Percentiles rank a stretch among this genome's conserved stretches.
phyloP scores from a whole-genome alignment of 2,113 vertebrate genomes.

The Amphiprion ocellaris region DNA sequence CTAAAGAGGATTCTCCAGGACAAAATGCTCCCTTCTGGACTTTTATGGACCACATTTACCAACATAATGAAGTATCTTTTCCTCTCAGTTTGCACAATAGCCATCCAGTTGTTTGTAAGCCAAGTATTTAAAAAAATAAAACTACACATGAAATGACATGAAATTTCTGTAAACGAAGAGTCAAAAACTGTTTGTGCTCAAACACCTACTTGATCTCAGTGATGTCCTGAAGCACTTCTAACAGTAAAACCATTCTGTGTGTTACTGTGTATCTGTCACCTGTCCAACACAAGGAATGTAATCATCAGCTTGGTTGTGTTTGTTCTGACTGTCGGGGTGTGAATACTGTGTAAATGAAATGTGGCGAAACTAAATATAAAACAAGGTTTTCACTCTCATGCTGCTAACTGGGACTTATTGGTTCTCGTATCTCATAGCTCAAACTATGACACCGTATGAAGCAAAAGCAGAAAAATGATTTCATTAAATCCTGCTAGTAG shows the following conservation, averaged over 20 bases:
- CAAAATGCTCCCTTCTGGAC: slow-evolving; percentile 4
- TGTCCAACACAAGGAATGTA: neutral
- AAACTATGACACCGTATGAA: neutral
- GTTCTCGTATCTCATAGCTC: slow-evolving; percentile 1
- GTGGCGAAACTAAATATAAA: slow-evolving; percentile 8
- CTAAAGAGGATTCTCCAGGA: neutral
- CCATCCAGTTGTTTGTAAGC: slow-evolving; percentile 53
- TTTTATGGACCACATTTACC: neutral
- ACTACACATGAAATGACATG: slow-evolving; percentile 12
- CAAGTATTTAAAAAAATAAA: slow-evolving; percentile 48
- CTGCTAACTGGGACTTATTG: neutral
- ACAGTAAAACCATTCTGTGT: slow-evolving; percentile 12
- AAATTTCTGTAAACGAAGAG: slow-evolving; percentile 37
- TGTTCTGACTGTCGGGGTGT: neutral
- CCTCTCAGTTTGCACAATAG: slow-evolving; percentile 31
- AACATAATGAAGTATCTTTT: neutral
- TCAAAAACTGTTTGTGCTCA: neutral
- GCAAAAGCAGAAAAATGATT: neutral
- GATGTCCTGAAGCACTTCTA: slow-evolving; percentile 45
- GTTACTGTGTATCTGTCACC: neutral
- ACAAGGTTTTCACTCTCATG: neutral
- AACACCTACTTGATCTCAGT: neutral
- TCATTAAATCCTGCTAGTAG: no score
- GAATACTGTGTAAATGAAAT: slow-evolving; percentile 15
- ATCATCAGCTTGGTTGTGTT: neutral